Conservation (phyloP, 1,140 invertebrate genomes). For the Cherax destructor region DNA sequence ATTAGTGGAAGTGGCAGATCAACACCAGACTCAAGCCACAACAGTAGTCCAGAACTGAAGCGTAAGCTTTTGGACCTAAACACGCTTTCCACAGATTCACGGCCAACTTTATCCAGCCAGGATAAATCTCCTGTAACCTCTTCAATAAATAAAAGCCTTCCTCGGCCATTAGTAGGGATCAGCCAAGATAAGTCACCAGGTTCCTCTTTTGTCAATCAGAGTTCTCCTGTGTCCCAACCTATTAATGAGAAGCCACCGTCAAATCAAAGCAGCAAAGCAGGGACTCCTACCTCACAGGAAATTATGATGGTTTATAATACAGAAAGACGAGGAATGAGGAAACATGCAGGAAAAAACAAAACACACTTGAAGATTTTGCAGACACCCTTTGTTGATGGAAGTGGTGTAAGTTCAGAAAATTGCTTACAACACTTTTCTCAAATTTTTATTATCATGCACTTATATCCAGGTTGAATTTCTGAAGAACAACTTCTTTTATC, state of each 20-base stretch:
- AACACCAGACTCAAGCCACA: slow-evolving; percentile 68
- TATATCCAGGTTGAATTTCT: no score
- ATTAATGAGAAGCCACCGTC: slow-evolving; percentile 29
- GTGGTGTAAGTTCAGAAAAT: slow-evolving; percentile 42
- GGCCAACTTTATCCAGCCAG: slow-evolving; percentile 8
- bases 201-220: slow-evolving; percentile 13
- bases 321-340: slow-evolving; percentile 41
- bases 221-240: slow-evolving; percentile 9
- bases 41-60: slow-evolving; percentile 64
- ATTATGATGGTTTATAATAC: slow-evolving; percentile 11
- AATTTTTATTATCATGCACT: no score
- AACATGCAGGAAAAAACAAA: slow-evolving; percentile 27
- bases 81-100: slow-evolving; percentile 28
- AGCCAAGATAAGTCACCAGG: slow-evolving; percentile 39
- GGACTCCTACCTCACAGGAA: slow-evolving; percentile 63
- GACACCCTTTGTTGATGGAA: slow-evolving; percentile 58
- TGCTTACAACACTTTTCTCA: not conserved
- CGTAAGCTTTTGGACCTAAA: slow-evolving; percentile 56
- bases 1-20: slow-evolving; percentile 55
- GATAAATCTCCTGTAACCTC: slow-evolving; percentile 47
- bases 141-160: slow-evolving; percentile 1
- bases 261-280: slow-evolving; percentile 63
- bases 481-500: no score
- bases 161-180: not conserved
- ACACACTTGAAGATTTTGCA: slow-evolving; percentile 40